phyloP scores from a whole-genome alignment of 2,113 vertebrate genomes.

The Trachemys scripta region DNA sequence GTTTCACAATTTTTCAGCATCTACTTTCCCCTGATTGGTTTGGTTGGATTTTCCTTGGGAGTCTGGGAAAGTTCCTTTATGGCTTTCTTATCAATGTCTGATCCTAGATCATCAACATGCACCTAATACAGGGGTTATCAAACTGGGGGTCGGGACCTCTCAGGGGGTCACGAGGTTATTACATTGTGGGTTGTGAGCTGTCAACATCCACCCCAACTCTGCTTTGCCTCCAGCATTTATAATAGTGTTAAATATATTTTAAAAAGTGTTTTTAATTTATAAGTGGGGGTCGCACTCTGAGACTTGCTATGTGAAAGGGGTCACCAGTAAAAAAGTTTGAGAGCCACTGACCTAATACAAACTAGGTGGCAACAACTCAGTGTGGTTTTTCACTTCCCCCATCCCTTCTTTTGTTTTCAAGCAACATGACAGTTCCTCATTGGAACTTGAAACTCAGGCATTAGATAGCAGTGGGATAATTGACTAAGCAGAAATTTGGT shows the following conservation, averaged over 20 bases:
- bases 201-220: too few relatives aligned
- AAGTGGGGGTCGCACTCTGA: too few relatives aligned
- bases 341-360: neutral
- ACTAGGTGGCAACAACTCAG: slow-evolving; percentile 20
- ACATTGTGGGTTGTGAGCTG: too few relatives aligned
- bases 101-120: neutral
- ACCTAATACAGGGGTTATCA: neutral
- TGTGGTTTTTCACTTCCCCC: neutral
- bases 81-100: neutral
- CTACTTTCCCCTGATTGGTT: neutral
- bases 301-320: too few relatives aligned
- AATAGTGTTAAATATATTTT: too few relatives aligned
- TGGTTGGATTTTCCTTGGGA: neutral
- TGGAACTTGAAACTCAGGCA: neutral
- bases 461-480: neutral
- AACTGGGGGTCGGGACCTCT: too few relatives aligned
- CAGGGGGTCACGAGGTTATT: too few relatives aligned
- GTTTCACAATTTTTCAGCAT: neutral
- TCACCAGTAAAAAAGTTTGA: too few relatives aligned
- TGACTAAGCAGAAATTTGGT: slow-evolving; percentile 1
- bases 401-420: slow-evolving; percentile 23
- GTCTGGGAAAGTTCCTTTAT: neutral
- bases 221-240: too few relatives aligned
- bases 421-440: neutral
- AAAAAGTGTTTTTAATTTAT: too few relatives aligned